phyloP scores from a whole-genome alignment of 2,888 invertebrate species.

The Thymelicus sylvestris region DNA sequence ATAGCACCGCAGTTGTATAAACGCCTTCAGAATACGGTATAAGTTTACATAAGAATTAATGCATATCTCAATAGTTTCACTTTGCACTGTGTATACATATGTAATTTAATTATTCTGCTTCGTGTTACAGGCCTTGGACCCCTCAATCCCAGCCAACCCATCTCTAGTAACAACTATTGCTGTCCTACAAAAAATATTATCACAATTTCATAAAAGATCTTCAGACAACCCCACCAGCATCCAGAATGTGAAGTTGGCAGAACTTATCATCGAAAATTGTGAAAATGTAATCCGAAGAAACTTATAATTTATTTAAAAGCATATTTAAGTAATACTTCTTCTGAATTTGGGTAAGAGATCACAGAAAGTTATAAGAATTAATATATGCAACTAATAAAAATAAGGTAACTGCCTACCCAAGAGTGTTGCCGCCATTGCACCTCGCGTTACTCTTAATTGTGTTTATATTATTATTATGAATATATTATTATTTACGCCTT shows the following conservation, averaged over 20 bases:
- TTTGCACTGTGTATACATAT: too few relatives aligned
- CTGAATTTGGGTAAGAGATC: too few relatives aligned
- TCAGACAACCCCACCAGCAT: slow-evolving; percentile 45
- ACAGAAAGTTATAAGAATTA: too few relatives aligned
- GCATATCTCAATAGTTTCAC: neutral
- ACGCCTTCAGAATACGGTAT: slow-evolving; percentile 89
- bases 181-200: slow-evolving; percentile 63
- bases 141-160: slow-evolving; percentile 71
- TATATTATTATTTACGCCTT: too few relatives aligned
- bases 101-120: slow-evolving; percentile 10
- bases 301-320: slow-evolving; percentile 43
- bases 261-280: slow-evolving; percentile 70
- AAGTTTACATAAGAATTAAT: neutral
- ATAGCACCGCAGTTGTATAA: slow-evolving; percentile 91
- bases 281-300: slow-evolving; percentile 62
- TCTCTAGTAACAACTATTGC: slow-evolving; percentile 63
- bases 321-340: neutral
- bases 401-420: too few relatives aligned
- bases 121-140: slow-evolving; percentile 64
- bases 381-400: too few relatives aligned
- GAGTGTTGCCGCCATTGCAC: too few relatives aligned
- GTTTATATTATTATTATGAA: too few relatives aligned
- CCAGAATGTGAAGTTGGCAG: slow-evolving; percentile 64
- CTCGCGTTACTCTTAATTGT: too few relatives aligned
- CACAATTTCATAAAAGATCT: slow-evolving; percentile 58